Base-by-base conservation (phyloP, 1,140 invertebrate species). In the Aporrectodea caliginosa region DNA sequence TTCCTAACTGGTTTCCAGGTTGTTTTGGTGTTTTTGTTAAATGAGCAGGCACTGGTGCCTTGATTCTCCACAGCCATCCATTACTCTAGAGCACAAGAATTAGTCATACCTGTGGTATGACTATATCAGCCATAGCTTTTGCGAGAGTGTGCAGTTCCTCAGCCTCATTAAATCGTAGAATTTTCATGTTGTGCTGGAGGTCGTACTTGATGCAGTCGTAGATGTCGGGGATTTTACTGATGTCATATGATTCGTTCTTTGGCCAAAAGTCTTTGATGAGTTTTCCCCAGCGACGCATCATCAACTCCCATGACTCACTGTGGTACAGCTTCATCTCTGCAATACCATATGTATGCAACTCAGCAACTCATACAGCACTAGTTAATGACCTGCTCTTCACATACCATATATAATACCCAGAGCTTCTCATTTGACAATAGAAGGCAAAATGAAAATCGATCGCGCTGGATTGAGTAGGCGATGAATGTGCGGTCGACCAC, bases 181-280 rank as follows among this genome's bases (percentile, higher is more conserved):
- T 95, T 85, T 96, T 93, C 85, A 97, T 94, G 88, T 99, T 99
- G 85, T 99, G 98, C 85, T 99, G 97, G 79, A 99, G 88, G 89
- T 99, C 98, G 80, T 90, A 99, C 85, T 99, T 99, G 82, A 99
- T 99, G 86, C 97, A 99, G 90, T 99, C 98, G 86, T 99, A 99
- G 82, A 99, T 99, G 87, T 99, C 98, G 0, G 98, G 98, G 81
- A 99, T 97, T 90, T 99, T 99, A 0, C 96, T 98, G 82, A 99
- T 99, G 86, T 99, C 98, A 90, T 95, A 99, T 27, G 92, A 91
- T 80, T 94, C 95, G 81, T 89, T 90, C 88, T 98, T 98, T 0
- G 85, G 93, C 83, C 93, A 94, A 85, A 99, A 99, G 88, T 99
- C 98, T 88, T 99, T 98, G 85, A 99, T 95, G 73, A 99, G 94